Evolutionary conservation across 2,888 invertebrate species (phyloP), one percentile per base, ranked within the genome.

Genomic region (Eilema caniola): DNA sequence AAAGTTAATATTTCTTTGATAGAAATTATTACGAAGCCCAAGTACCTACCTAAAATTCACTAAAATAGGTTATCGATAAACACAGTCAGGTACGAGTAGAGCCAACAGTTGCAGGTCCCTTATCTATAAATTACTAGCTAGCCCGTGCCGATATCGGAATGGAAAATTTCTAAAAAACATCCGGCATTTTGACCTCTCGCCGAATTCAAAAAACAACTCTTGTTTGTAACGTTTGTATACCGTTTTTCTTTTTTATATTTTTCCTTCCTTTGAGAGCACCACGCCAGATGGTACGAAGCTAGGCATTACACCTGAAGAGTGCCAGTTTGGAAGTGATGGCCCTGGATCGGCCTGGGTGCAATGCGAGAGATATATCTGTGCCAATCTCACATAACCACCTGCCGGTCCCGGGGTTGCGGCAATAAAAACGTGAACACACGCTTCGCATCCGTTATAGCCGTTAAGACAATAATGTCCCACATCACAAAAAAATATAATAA

Each of bases 51-150:
- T 28, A 59, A 14, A 5, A 3, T 28, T 59, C 14, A 25, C 24
- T 57, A 71, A 72, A 69, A 41, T 69, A 72, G 70, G 67, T 69
- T 73, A 74, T 75, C 71, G 69, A 76, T 72, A 75, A 70, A 72
- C 70, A 25, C 28, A 31, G 59, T 12, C 25, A 37, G 28, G 33
- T 62, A 14, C 62, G 37, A 62, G 33, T n/a, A 3, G 12, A 12
- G 37, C 12, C 2, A 62, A 33, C 16, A 37, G 33, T 14, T 23
- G 23, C 23, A 33, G 33, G 33, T 33, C 10, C 33, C n/a, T 62
- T 14, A 23, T 37, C 11, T 33, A n/a, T n/a, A 11, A 3, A 61
- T 20, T 20, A 23, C 20, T 53, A n/a, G 20, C 47, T n/a, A 20
- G 11, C 20, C 20, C 20, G 47, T 47, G 20, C 5, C 7, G 20